Evolutionary conservation across 2,888 invertebrate species (phyloP), one percentile per base, ranked within the genome.

Genomic region (Drosophila nigricruria): DNA sequence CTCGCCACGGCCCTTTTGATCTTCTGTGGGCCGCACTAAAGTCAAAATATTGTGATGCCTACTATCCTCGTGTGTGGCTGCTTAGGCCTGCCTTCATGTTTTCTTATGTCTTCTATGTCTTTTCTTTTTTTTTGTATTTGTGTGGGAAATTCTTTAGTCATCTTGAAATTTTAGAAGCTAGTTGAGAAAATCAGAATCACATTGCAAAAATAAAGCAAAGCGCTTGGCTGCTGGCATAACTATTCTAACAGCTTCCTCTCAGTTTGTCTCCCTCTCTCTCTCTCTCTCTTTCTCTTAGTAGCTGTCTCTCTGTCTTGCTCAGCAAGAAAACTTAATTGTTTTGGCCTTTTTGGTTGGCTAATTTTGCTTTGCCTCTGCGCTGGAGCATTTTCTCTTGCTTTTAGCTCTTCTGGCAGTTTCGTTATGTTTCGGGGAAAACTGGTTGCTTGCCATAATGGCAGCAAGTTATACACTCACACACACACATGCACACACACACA

Each of bases 321-420:
- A 18, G 71, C 59, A 70, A 79, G 81, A 80, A 83, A 91, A 90
- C 89, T 90, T 90, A 90, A 91, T 91, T 91, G 88, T 90, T 83
- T 90, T 91, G 89, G 78, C 79, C 80, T 82, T 83, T 88, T 82
- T 83, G 89, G 84, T 82, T 88, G 87, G 89, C 87, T 81, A 66
- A 70, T 73, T 77, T 64, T 40, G 52, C 77, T 77, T 64, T 40
- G 52, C 52, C 53, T 72, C 60, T 34, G 27, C 43, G 70, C 70
- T 57, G 66, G 65, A 62, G 58, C 70, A 74, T 81, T 80, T 77
- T 73, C 79, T 69, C 72, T 64, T 58, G 73, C 49, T 27, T 27
- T 66, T 50, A 65, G 63, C 70, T 81, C 80, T 77, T 65, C 73
- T 79, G 81, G 88, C 75, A 70, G 77, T 87, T 80, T 83, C 83